phyloP scores from a whole-genome alignment of 2,888 invertebrate genomes.

The Metacarcinus magister region DNA sequence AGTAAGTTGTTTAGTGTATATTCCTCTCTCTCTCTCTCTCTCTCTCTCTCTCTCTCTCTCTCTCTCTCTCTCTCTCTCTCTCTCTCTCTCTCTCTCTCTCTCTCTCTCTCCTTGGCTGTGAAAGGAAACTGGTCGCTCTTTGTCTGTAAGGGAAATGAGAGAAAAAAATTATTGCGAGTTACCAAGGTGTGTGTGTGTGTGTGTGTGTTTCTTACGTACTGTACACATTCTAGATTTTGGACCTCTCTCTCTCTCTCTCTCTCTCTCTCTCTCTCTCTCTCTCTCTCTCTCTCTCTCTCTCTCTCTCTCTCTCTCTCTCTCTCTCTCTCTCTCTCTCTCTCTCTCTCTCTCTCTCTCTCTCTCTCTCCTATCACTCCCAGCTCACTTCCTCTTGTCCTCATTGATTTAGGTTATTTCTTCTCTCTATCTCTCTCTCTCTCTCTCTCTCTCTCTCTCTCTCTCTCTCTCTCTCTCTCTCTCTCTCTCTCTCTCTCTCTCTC shows the following conservation, averaged over 20 bases:
- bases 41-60: conserved; percentile 20
- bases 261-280: conserved; percentile 38
- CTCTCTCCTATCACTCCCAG: neutral
- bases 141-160: no score
- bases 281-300: conserved; percentile 69
- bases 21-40: no score
- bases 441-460: neutral
- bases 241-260: neutral
- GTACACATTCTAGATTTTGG: no score
- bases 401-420: no score
- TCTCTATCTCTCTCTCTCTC: neutral
- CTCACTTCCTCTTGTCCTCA: neutral
- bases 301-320: conserved; percentile 65
- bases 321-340: no score
- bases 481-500: neutral
- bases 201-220: no score
- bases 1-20: no score
- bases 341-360: conserved; percentile 42
- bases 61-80: conserved; percentile 27
- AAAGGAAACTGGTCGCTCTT: no score
- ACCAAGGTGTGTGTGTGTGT: no score
- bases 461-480: no score
- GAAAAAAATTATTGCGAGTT: no score
- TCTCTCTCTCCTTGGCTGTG: no score
- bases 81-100: conserved; percentile 60